Conservation (phyloP, 2,888 invertebrate species). For the Catotricha subobsoleta region DNA sequence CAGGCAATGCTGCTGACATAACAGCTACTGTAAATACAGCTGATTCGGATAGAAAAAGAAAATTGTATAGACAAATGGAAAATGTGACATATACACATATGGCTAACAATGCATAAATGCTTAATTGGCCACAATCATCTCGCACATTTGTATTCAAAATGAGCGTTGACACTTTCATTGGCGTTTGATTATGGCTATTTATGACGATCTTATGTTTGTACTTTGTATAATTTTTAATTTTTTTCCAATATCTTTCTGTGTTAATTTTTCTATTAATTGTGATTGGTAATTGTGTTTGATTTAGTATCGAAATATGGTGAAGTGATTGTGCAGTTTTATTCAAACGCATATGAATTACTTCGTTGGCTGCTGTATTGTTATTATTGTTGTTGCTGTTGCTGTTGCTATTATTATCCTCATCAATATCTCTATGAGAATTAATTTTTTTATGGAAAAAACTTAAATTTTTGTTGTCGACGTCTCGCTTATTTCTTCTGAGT, state of each 20-base stretch:
- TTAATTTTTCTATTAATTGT: background rate
- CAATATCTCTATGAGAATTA: background rate
- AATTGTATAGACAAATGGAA: conserved; percentile 31
- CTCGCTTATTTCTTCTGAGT: conserved; percentile 12
- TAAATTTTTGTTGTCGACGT: conserved; percentile 9
- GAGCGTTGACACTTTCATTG: conserved; percentile 6
- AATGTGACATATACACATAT: conserved; percentile 32
- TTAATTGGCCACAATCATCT: conserved; percentile 15
- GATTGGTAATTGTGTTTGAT: background rate
- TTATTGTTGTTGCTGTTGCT: background rate
- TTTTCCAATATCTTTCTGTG: conserved; percentile 5
- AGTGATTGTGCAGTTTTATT: background rate
- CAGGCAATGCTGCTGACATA: conserved; percentile 33
- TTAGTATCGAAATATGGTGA: too few species aligned
- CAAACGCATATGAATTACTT: background rate
- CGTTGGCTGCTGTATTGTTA: background rate
- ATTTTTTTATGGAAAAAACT: conserved; percentile 12
- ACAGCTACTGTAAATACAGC: conserved; percentile 38
- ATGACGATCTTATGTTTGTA: background rate
- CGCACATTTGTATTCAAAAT: conserved; percentile 11
- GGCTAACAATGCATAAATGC: conserved; percentile 32
- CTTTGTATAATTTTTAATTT: background rate
- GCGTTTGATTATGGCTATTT: conserved; percentile 5
- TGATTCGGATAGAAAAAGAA: conserved; percentile 35
- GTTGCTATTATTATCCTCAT: too few species aligned